Evolutionary conservation across 2,113 vertebrate species (phyloP), one percentile per base, ranked within the genome.

Genomic region (Chlamydotis undulata): DNA sequence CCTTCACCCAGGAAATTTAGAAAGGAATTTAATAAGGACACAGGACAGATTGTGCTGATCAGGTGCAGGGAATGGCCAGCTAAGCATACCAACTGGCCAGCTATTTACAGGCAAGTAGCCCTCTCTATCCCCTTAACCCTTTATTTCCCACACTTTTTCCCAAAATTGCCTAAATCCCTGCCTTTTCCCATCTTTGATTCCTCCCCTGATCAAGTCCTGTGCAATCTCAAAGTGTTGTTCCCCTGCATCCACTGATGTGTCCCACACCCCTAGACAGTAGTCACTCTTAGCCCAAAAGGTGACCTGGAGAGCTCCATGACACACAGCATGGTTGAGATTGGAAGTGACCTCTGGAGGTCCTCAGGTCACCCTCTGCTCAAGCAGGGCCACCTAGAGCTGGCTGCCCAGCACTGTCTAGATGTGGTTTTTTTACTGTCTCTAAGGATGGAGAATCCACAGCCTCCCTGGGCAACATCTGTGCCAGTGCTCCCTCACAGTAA

Each of bases 71-170:
- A 26, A 12, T 10, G 14, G 68, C 37, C n/a, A 25, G 19, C n/a
- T 16, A 45, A 67, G 14, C 0, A 0, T 57, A 33, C 6, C 3
- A 1, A 41, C 18, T 25, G 67, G 45, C 59, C 33, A 39, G 8
- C 57, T 64, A 6, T 31, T 41, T 65, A 52, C 23, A 25, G 19
- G 5, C 12, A 73, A 12, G 18, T 71, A 52, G 37, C 28, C 28
- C 18, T 33, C 28, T 67, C 37, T 52, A 57, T 63, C 17, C 39
- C 63, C 21, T 70, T 47, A 35, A 9, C 5, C 7, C 23, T 52
- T 14, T 52, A 11, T 70, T 77, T 77, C 17, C 5, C 23, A 43
- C 12, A 2, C 12, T 63, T 75, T 22, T n/a, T 75, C 22, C 25
- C 26, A 22, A 45, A 35, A 59, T 33, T 14, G 10, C 35, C 22